Evolutionary conservation across 2,888 invertebrate species (phyloP), one percentile per base, ranked within the genome.

Genomic region (Watsonalla binaria): DNA sequence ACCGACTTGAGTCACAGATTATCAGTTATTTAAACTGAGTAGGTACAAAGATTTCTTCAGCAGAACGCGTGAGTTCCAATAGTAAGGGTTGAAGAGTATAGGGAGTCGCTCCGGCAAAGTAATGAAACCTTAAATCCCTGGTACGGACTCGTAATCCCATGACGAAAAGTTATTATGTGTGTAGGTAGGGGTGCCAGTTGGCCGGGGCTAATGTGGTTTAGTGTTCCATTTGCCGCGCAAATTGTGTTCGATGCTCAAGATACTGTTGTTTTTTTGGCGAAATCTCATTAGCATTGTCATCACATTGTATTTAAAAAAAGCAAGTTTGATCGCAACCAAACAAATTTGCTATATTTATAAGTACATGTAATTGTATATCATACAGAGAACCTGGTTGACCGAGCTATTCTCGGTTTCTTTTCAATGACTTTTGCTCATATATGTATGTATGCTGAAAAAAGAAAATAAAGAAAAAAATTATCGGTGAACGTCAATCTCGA

Each of bases 91-190:
- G 60, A 51, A 59, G 59, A 54, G 57, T 66, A 58, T 60, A 62
- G 67, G 71, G 76, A 72, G 67, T 68, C 71, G 70, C 74, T 66
- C 63, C 70, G 64, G 67, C 79, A 74, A 76, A 86, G 86, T 89
- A 90, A 89, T 90, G 90, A 90, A 90, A 90, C 90, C 90, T 88
- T 89, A 90, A 90, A 90, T 90, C 90, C 88, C 90, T 88, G 84
- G 88, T 87, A 80, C 84, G 82, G 78, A 85, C 80, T 90, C 86
- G 83, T 90, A 90, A 90, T 90, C 90, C 90, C 86, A 80, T 81
- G 85, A 82, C 86, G 86, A 86, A 82, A 83, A 81, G 83, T 80
- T 77, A 79, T 70, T 70, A 66, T 56, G 77, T 66, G 24, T 24
- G 24, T 24, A 24, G 24, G 64, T 76, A 78, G 87, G 86, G 82